A percentile compares a stretch with the other conserved stretches of the same genome.
Evolutionary conservation across 2,113 vertebrate species (phyloP).

Genomic region (Lepus europaeus): DNA sequence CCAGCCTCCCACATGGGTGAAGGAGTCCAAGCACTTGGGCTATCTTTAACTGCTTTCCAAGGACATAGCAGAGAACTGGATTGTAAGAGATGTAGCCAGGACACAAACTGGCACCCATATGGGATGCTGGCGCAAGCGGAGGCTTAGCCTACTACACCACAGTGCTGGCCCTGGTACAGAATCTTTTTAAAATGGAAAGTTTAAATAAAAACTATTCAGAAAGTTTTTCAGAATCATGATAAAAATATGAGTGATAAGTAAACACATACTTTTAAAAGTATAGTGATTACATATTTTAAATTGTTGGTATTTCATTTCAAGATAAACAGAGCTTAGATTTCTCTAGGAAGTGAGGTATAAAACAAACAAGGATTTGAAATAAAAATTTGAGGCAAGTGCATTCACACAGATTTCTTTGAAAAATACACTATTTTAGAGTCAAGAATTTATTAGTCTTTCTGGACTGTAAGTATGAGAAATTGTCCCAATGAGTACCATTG

Average conservation of each 20-base stretch:
- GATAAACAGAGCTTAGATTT: background rate
- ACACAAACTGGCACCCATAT: too few species aligned
- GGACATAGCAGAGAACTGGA: too few species aligned
- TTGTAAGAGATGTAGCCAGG: too few species aligned
- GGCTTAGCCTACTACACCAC: too few species aligned
- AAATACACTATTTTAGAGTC: background rate
- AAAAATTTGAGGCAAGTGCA: background rate
- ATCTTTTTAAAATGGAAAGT: background rate
- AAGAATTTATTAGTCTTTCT: background rate
- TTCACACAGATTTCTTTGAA: background rate
- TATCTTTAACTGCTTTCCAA: too few species aligned
- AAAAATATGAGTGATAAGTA: background rate
- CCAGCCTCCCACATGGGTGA: too few species aligned
- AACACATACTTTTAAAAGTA: background rate
- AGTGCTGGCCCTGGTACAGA: background rate
- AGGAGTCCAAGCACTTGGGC: too few species aligned
- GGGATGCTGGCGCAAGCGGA: too few species aligned
- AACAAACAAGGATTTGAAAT: background rate
- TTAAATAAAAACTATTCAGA: background rate
- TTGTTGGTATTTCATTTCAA: background rate
- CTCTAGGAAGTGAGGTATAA: background rate
- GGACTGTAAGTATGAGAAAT: background rate
- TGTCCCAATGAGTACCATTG: background rate
- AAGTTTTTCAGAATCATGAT: background rate
- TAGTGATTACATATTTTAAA: background rate